Percentiles rank a stretch among this genome's conserved stretches.
These are phyloP conservation scores for Enchytraeus crypticus DNA, from an alignment of 2,888 invertebrate species.

Conservation along the genomic window DNA sequence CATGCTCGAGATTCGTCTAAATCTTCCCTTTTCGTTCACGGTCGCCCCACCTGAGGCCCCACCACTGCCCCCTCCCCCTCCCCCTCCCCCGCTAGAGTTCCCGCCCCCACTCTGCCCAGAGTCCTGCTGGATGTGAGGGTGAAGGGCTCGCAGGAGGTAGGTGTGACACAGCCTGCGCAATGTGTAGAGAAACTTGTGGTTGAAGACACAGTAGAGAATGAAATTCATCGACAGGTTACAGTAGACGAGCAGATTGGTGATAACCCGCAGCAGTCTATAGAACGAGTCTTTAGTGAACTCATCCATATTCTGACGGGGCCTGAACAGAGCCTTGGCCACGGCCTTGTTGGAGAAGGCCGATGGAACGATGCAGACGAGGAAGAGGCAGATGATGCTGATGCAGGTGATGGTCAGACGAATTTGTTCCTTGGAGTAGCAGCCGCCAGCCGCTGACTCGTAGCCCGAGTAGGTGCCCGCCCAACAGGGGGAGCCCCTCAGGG, in stretches of 20 bases:
- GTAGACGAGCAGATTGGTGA: slow-evolving; percentile 38
- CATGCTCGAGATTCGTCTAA: too few species aligned
- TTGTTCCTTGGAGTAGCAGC: slow-evolving; percentile 36
- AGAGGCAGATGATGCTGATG: slow-evolving; percentile 39
- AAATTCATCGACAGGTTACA: slow-evolving; percentile 41
- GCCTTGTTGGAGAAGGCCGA: slow-evolving; percentile 38
- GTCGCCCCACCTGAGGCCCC: neutral
- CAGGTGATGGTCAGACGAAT: slow-evolving; percentile 39
- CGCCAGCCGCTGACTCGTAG: neutral
- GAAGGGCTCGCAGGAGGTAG: neutral
- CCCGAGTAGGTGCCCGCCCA: neutral
- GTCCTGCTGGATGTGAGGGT: too few species aligned
- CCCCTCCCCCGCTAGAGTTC: neutral
- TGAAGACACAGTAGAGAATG: slow-evolving; percentile 42
- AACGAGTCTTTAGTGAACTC: slow-evolving; percentile 30
- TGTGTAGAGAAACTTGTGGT: slow-evolving; percentile 23
- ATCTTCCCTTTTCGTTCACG: too few species aligned
- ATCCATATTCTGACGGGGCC: slow-evolving; percentile 17
- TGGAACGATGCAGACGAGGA: slow-evolving; percentile 39
- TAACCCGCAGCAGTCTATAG: slow-evolving; percentile 30
- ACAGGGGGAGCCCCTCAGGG: slow-evolving; percentile 27
- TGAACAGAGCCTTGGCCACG: slow-evolving; percentile 36
- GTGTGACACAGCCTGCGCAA: slow-evolving; percentile 7
- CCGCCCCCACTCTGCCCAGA: too few species aligned
- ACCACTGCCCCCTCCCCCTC: neutral